Base-by-base conservation (phyloP, 1,140 invertebrate genomes). In the Musca domestica region DNA sequence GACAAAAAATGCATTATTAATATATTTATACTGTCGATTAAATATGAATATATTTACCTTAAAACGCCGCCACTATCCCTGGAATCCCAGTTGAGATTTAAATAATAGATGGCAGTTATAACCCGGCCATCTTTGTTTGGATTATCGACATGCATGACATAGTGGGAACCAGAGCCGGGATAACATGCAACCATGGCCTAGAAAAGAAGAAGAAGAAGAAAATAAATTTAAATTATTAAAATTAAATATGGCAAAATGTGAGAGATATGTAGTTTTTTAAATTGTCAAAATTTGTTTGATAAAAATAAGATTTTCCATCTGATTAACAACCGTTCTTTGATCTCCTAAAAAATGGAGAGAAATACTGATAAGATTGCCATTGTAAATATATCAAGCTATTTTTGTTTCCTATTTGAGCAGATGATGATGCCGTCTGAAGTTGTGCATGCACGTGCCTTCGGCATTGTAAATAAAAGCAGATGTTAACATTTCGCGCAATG, bases 151-250 rank as follows among this genome's bases (percentile, higher is more conserved):
- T 98, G 96, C 82, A 96, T 95, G 19, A 98, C 93, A 81, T 98
- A 98, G 77, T 93, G 92, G 14, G 94, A 91, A 58, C 94, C 94
- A 66, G 90, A 88, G 15, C 95, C 95, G 10, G 95, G 95, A 83
- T 98, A 98, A 81, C 95, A 97, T 46, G 96, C 95, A 22, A 98
- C 91, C 96, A 98, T 98, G 12, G 95, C 95, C 95, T 97, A 82
- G 64, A 86, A 84, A 73, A 65, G 70, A 74, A 49, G 41, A 22
- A 7, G 65, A 34, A 27, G 6, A 48, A 48, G 20, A 14, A 30
- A 20, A 23, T 14, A 7, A 27, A 22, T 63, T n/a, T 0, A 51
- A 3, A 51, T 3, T 12, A n/a, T 17, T 20, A 51, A 51, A 30
- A 30, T 9, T n/a, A n/a, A n/a, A n/a, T n/a, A 30, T 30, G 3